Evolutionary conservation across 2,888 invertebrate species (phyloP), one percentile per base, ranked within the genome.

Genomic region (Drosophila mercatorum): DNA sequence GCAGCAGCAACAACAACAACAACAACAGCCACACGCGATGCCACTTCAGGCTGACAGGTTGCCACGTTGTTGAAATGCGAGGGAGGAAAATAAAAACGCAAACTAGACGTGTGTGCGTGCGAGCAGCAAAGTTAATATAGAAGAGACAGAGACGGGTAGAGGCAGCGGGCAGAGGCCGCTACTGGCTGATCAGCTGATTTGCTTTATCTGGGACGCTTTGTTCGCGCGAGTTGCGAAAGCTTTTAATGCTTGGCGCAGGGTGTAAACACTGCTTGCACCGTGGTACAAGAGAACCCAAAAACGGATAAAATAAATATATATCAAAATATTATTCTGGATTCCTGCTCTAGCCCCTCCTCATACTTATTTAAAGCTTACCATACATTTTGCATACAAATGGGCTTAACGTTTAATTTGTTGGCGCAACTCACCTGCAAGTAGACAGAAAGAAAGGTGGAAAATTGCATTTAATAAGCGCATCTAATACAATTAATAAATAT

Each of bases 401-500:
- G 26, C 28, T 55, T 60, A 38, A 36, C 60, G 47, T 43, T 53
- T 17, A 26, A 11, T 6, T 55, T 41, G 36, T n/a, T 26, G 7
- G 38, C 43, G 36, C 44, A 62, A 83, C 83, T 83, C 75, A 83
- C 83, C 83, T 83, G 83, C 26, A 88, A 83, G 11, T 7, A 79
- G 14, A 69, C 31, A 47, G 17, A 49, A 55, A 43, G 31, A 55
- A 36, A 34, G 0, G 28, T 51, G 36, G 64, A 38, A 56, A 52
- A 65, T 59, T 44, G 22, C 34, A 44, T 36, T 57, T 67, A 78
- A 38, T 71, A 58, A 60, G 55, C 22, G 28, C 51, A 47, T 57
- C 26, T n/a, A 40, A 61, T n/a, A 51, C 49, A 51, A 26, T 53
- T 58, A 7, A 51, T 12, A 67, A 53, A 65, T 65, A 51, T 46